Conservation (phyloP, 2,888 invertebrate species). For the Chromoteleia sp. region DNA sequence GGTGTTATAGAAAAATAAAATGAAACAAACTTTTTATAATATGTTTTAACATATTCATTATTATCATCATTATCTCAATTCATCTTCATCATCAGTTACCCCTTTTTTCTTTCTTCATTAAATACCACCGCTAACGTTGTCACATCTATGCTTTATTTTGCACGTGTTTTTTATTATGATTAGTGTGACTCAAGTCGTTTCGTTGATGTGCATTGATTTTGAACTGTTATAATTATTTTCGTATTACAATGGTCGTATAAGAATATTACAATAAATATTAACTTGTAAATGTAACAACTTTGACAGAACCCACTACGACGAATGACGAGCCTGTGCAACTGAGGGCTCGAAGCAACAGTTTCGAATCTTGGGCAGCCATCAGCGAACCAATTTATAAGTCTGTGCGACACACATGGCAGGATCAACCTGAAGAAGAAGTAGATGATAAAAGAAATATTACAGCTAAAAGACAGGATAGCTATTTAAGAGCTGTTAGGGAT, state of each 20-base stretch:
- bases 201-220: slow-evolving; percentile 45
- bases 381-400: slow-evolving; percentile 76
- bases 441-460: slow-evolving; percentile 74
- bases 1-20: not conserved
- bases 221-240: slow-evolving; percentile 25
- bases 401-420: slow-evolving; percentile 79
- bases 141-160: slow-evolving; percentile 9
- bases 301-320: slow-evolving; percentile 76
- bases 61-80: not conserved
- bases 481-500: slow-evolving; percentile 84
- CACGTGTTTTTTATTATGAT: slow-evolving; percentile 34
- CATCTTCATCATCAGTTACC: slow-evolving; percentile 15
- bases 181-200: slow-evolving; percentile 10
- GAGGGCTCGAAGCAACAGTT: slow-evolving; percentile 86
- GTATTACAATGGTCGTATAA: not conserved
- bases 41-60: too few species aligned
- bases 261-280: slow-evolving; percentile 42
- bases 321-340: slow-evolving; percentile 82
- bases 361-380: slow-evolving; percentile 85
- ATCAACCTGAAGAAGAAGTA: slow-evolving; percentile 74
- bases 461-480: slow-evolving; percentile 85
- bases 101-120: not conserved
- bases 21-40: not conserved
- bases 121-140: slow-evolving; percentile 6
- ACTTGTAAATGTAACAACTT: slow-evolving; percentile 41